Evolutionary conservation across 2,113 vertebrate genomes (phyloP).

Genomic region (Oreotrochilus melanogaster): DNA sequence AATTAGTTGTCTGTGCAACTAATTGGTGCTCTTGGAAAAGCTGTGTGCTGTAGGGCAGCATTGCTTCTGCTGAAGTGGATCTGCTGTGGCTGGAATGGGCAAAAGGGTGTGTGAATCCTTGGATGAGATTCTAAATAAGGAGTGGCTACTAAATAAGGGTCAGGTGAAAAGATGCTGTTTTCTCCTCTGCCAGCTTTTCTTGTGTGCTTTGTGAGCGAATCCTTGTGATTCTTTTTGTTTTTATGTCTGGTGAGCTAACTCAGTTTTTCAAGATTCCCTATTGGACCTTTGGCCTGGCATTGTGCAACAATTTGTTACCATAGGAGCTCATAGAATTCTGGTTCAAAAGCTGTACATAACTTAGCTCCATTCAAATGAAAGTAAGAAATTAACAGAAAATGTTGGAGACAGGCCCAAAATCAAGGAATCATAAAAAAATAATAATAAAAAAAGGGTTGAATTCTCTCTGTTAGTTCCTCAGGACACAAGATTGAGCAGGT

Average conservation of each 20-base stretch:
- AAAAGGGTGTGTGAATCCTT: neutral
- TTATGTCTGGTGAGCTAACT: neutral
- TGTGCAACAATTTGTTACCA: neutral
- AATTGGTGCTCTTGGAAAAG: neutral
- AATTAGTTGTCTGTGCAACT: neutral
- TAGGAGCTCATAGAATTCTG: neutral
- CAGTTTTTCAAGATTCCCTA: neutral
- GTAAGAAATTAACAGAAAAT: neutral
- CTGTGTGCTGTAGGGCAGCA: neutral
- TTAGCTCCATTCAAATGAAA: neutral
- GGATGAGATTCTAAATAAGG: rapidly evolving
- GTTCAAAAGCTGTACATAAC: neutral
- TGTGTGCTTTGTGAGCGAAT: neutral
- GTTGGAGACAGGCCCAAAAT: neutral
- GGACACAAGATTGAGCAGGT: neutral
- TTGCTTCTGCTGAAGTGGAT: neutral
- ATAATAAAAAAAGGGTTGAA: neutral
- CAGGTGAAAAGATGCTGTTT: neutral
- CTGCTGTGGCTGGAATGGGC: neutral
- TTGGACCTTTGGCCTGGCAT: neutral
- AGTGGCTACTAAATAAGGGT: neutral
- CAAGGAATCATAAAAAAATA: neutral
- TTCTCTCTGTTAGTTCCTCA: neutral
- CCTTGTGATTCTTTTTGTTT: neutral
- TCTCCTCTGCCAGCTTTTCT: neutral